These are phyloP conservation scores for Etheostoma perlongum DNA, from an alignment of 2,797 vertebrate species.

Conservation along the genomic window DNA sequence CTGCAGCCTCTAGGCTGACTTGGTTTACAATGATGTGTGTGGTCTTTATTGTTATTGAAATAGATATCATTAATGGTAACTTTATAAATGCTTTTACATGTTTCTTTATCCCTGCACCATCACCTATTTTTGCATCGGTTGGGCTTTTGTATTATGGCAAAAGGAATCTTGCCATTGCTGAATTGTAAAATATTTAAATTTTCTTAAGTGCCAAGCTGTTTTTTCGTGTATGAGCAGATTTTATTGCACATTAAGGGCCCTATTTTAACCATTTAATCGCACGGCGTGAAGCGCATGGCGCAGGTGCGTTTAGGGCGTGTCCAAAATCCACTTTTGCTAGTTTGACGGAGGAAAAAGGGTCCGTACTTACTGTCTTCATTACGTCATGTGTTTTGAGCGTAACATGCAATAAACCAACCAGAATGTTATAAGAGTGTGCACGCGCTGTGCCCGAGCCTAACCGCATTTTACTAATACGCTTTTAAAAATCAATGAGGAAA, in stretches of 20 bases:
- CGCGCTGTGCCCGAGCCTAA: no score
- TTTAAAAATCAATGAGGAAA: no score
- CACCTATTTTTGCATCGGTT: not conserved
- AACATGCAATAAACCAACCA: no score
- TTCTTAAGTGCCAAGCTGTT: conserved; percentile 8
- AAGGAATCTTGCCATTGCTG: not conserved
- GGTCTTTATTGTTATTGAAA: conserved; percentile 16
- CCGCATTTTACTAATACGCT: no score
- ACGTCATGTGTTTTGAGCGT: no score
- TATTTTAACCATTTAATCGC: no score
- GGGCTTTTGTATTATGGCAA: not conserved
- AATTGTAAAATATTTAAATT: conserved; percentile 11
- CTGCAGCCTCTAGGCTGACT: not conserved
- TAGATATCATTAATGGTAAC: not conserved
- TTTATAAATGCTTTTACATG: not conserved
- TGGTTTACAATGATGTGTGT: conserved; percentile 25
- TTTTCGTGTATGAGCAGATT: conserved; percentile 28
- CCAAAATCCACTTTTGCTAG: no score
- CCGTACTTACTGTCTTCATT: no score
- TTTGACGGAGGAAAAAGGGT: no score
- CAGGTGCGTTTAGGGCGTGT: no score
- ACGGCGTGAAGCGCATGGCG: no score
- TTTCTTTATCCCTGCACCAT: not conserved
- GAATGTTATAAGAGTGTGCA: no score
- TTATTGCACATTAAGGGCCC: conserved; percentile 11